Evolutionary conservation across 2,888 invertebrate species (phyloP), one percentile per base, ranked within the genome.

Genomic region (Rhagonycha fulva): DNA sequence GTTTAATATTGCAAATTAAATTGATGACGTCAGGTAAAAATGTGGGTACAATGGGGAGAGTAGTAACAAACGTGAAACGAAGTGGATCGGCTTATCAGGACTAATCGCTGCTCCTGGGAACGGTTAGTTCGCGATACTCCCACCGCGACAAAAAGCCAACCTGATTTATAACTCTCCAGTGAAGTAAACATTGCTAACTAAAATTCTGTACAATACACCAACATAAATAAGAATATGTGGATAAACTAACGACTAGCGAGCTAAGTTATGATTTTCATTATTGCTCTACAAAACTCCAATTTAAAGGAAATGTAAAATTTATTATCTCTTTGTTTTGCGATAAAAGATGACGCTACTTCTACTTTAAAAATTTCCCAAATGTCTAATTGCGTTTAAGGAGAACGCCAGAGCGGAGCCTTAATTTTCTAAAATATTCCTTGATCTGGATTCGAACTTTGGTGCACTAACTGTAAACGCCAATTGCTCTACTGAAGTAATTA

Each of bases 31-130:
- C 77, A 75, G 77, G 74, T 72, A 72, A 70, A 76, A 76, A 68
- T 24, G 47, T 24, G 47, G 61, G n/a, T 12, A 24, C 11, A 24
- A 66, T 66, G 19, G 63, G 19, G 26, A 62, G 14, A 66, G 26
- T 19, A 66, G 63, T n/a, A 47, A 26, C 63, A 66, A 66, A 66
- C 63, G 63, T 26, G 63, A 66, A 66, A 66, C 63, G 63, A 66
- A 80, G 82, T 81, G 83, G 83, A 83, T 83, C 83, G 81, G 83
- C 83, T 84, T 85, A 84, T 84, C 84, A 47, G 81, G 79, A 81
- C 84, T 84, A 84, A 85, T 85, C 85, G 83, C 80, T 76, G 79
- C 85, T 83, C 85, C 74, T 76, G 85, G 84, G 85, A 85, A 83
- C 84, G 84, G 84, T 85, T 85, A 84, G 78, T 78, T 78, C 78